These are phyloP conservation scores for Troides aeacus DNA, from an alignment of 2,888 invertebrate genomes.

Conservation along the genomic window DNA sequence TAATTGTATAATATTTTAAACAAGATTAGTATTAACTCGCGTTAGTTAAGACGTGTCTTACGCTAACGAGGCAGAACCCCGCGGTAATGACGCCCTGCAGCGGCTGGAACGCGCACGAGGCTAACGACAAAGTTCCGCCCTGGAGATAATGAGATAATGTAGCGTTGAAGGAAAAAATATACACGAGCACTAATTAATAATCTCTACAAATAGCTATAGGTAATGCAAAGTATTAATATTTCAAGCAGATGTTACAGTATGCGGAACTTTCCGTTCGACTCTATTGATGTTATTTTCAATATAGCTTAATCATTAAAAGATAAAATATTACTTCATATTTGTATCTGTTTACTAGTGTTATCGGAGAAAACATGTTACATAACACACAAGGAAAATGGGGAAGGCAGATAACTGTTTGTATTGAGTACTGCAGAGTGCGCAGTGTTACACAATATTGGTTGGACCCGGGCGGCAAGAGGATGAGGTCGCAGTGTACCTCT, in stretches of 20 bases:
- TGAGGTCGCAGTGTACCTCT: slow-evolving; percentile 18
- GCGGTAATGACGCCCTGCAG: slow-evolving; percentile 50
- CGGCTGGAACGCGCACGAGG: slow-evolving; percentile 32
- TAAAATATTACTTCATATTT: background rate
- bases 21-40: background rate
- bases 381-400: slow-evolving; percentile 4
- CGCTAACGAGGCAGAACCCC: slow-evolving; percentile 45
- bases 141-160: background rate
- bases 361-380: slow-evolving; percentile 9
- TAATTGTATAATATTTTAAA: background rate
- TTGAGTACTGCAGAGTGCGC: slow-evolving; percentile 30
- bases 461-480: slow-evolving; percentile 7
- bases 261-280: too few species aligned
- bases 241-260: too few species aligned
- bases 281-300: too few species aligned
- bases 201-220: background rate
- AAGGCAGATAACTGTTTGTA: slow-evolving; percentile 12
- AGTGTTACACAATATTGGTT: slow-evolving; percentile 30
- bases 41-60: slow-evolving; percentile 33
- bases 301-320: too few species aligned
- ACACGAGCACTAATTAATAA: background rate
- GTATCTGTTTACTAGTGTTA: background rate
- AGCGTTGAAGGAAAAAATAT: background rate
- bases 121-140: slow-evolving; percentile 8
- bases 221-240: background rate